These are phyloP conservation scores for Hydroisotoma schaefferi DNA, from an alignment of 2,888 invertebrate genomes.

Conservation along the genomic window DNA sequence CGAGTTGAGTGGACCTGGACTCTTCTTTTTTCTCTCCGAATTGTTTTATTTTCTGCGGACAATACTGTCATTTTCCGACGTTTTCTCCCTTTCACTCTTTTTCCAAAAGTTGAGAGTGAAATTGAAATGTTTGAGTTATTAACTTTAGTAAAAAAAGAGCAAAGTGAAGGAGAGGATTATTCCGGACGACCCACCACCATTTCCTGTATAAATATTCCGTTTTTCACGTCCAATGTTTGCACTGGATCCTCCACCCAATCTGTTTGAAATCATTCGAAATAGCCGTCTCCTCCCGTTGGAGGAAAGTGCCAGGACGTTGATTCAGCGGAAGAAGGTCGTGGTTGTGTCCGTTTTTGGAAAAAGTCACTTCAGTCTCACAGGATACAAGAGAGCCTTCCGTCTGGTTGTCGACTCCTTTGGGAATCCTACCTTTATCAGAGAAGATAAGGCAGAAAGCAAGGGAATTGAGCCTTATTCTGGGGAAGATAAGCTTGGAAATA, in stretches of 20 bases:
- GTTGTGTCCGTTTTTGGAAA: slow-evolving; percentile 67
- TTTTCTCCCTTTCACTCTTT: too few species aligned
- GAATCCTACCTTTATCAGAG: slow-evolving; percentile 14
- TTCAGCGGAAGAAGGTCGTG: slow-evolving; percentile 54
- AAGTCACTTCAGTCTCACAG: slow-evolving; percentile 20
- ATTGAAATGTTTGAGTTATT: too few species aligned
- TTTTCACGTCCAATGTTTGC: neutral
- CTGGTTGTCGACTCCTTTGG: slow-evolving; percentile 43
- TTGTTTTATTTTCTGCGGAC: too few species aligned
- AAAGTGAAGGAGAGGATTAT: too few species aligned
- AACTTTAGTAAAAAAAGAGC: too few species aligned
- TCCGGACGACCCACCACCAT: too few species aligned
- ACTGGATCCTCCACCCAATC: slow-evolving; percentile 1
- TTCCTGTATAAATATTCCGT: too few species aligned
- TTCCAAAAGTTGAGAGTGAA: too few species aligned
- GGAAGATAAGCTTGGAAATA: neutral
- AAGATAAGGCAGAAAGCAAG: neutral
- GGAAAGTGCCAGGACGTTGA: neutral
- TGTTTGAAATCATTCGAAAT: slow-evolving; percentile 3
- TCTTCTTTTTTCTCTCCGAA: too few species aligned
- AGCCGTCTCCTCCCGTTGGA: neutral
- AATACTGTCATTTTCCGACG: too few species aligned
- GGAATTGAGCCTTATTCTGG: neutral
- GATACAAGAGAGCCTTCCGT: slow-evolving; percentile 40
- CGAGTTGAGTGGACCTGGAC: too few species aligned